Base-by-base conservation (phyloP, 2,113 vertebrate species). In the Puffinus mauretanicus region DNA sequence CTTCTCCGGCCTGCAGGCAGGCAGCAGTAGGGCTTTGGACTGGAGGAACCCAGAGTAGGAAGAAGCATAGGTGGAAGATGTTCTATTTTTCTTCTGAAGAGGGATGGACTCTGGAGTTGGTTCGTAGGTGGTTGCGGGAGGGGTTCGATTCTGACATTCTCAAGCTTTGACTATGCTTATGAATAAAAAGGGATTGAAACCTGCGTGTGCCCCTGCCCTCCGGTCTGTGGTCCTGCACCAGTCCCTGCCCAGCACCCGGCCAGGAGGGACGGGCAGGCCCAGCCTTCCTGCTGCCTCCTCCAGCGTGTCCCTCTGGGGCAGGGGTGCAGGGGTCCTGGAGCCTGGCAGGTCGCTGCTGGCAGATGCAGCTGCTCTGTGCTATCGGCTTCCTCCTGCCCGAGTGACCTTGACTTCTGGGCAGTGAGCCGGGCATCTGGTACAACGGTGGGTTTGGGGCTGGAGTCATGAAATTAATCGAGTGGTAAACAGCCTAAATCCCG, bases 401-500 rank as follows among this genome's bases (percentile, higher is more conserved):
- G 90, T 92, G 92, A 95, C 96, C 96, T 97, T 97, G 96, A 92
- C 85, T 55, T 12, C 18, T 6, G 88, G 57, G 86, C 52, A 54
- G 42, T 0, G 26, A 86, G 80, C 81, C 0, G 22, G 64, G 90
- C 90, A 90, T 36, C 90, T 83, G 96, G 54, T 44, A 3, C 47
- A 11, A 7, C 1, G 2, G 46, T 64, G 92, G 62, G 91, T 17
- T 65, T 32, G 73, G 71, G 27, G 55, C 67, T n/a, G 65, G 46
- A 84, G 76, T 54, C 87, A 73, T 69, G 90, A 88, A 91, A 92
- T 94, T 90, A 96, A 93, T 89, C 73, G 3, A 96, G 86, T 93
- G 82, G 96, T 96, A 81, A 97, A 96, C 94, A 95, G 95, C 82
- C 96, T 82, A 96, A 97, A 96, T 96, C 95, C 96, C 84, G 1